Evolutionary conservation across 1,140 invertebrate species (phyloP).

Genomic region (Bombus breviceps): DNA sequence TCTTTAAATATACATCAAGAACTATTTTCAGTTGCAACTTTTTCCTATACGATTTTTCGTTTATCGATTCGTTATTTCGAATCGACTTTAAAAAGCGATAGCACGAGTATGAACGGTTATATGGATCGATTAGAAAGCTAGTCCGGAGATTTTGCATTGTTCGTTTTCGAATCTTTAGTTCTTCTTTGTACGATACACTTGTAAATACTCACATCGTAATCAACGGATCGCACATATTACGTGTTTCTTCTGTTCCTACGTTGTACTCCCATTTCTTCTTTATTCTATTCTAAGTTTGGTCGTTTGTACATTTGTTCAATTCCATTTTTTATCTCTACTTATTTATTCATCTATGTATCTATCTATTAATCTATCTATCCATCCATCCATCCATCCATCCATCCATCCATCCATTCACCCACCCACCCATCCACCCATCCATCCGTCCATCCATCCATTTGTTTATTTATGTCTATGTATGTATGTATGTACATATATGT

Average conservation of each 20-base stretch:
- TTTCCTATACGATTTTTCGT: neutral
- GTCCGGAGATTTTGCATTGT: neutral
- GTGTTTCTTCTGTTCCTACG: no score
- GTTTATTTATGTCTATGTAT: neutral
- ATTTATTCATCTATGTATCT: neutral
- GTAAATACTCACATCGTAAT: conserved; percentile 39
- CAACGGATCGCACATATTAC: conserved; percentile 37
- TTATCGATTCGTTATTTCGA: neutral
- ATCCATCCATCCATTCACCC: neutral
- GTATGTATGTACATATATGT: neutral
- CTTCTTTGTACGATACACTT: conserved; percentile 25
- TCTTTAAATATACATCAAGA: neutral
- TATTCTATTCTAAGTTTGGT: neutral
- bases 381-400: no score
- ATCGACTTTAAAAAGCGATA: neutral
- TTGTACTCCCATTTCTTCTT: neutral
- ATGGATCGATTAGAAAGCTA: conserved; percentile 4
- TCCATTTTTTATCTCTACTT: neutral
- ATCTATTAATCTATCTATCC: neutral
- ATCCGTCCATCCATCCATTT: neutral
- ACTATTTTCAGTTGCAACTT: neutral
- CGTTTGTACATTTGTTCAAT: neutral
- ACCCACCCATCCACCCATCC: no score
- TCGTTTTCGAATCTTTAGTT: neutral
- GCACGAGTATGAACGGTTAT: neutral